Evolutionary conservation across 2,797 vertebrate species (phyloP).

Genomic region (Gobionotothen gibberifrons): DNA sequence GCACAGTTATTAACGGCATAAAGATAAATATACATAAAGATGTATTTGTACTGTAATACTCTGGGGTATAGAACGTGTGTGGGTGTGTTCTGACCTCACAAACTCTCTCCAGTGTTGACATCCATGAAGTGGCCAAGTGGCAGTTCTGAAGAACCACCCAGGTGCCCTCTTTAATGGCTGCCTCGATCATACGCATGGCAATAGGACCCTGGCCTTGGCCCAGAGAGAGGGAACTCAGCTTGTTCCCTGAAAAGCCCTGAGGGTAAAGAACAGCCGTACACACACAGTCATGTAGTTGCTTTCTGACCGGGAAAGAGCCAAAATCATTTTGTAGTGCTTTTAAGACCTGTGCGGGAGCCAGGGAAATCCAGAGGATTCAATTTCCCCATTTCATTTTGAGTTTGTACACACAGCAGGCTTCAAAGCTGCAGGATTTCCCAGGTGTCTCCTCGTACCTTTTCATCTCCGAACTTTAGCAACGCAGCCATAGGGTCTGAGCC

Average conservation of each 20-base stretch:
- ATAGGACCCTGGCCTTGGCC: constrained; percentile 95
- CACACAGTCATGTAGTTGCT: constrained; percentile 1
- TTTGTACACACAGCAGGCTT: constrained; percentile 56
- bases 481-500: constrained; percentile 91
- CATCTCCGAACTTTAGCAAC: constrained; percentile 90
- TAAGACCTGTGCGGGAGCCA: constrained; percentile 23
- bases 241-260: constrained; percentile 89
- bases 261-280: constrained; percentile 30
- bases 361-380: constrained; percentile 36
- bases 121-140: constrained; percentile 94
- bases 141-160: constrained; percentile 95
- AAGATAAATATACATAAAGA: too few species aligned
- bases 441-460: constrained; percentile 82
- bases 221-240: constrained; percentile 90
- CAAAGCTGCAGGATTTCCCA: constrained; percentile 40
- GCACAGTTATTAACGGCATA: too few species aligned
- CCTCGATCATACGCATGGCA: constrained; percentile 90
- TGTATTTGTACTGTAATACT: background rate
- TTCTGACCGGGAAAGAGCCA: constrained; percentile 12
- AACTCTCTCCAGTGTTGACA: constrained; percentile 90
- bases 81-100: constrained; percentile 86
- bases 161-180: constrained; percentile 87
- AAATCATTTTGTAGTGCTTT: constrained; percentile 27
- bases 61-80: background rate
- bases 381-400: constrained; percentile 48